A percentile compares a stretch with the other conserved stretches of the same genome.
Conservation (phyloP, 2,113 vertebrate genomes). For the Charina bottae region DNA sequence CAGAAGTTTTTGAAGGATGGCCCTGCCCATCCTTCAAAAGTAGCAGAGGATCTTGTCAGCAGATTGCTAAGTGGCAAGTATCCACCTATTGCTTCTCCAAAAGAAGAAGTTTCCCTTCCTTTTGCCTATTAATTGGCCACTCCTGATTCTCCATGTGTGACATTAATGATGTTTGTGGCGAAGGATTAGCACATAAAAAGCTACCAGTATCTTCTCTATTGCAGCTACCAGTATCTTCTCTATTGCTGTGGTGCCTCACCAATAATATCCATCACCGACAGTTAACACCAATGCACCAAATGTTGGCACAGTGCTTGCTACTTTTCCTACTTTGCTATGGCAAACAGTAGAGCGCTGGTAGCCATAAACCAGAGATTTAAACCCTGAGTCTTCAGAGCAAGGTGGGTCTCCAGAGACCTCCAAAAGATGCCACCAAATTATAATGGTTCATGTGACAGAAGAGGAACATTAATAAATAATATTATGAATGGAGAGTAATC, state of each 20-base stretch:
- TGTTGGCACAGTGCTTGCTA: not conserved
- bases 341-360: not conserved
- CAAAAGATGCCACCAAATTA: not conserved
- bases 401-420: not conserved
- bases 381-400: not conserved
- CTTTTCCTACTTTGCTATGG: not conserved
- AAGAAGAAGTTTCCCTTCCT: not conserved
- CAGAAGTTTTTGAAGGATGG: not conserved
- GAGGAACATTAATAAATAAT: not conserved
- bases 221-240: not conserved
- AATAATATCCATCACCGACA: not conserved
- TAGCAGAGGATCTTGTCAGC: not conserved
- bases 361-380: not conserved
- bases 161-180: not conserved
- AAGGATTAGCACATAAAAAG: not conserved
- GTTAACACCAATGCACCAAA: not conserved
- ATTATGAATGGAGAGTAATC: not conserved
- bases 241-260: not conserved
- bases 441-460: not conserved
- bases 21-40: not conserved
- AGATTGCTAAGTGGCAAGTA: not conserved
- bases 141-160: not conserved
- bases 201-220: not conserved
- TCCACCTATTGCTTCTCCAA: not conserved
- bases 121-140: not conserved